Evolutionary conservation across 2,797 vertebrate species (phyloP).

Genomic region (Adelosebastes latens): DNA sequence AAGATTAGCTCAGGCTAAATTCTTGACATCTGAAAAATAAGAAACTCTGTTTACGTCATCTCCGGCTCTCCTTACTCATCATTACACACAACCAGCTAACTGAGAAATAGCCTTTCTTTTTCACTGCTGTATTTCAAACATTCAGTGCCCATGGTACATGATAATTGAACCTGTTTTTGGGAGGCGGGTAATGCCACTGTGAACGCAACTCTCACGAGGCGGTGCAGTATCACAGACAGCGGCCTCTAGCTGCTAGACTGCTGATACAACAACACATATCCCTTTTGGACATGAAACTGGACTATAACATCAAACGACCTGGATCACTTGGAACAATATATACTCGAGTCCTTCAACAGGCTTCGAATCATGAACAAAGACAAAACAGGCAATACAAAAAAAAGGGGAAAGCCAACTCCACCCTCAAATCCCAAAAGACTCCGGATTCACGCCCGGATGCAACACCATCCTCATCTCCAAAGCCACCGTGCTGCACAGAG

Average conservation of each 20-base stretch:
- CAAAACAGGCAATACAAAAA: not conserved
- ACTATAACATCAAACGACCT: not conserved
- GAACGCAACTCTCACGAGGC: not conserved
- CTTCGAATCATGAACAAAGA: not conserved
- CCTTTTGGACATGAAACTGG: not conserved
- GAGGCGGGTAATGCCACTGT: not conserved
- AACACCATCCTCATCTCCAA: not conserved
- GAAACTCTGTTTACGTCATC: constrained; percentile 4
- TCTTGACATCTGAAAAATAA: constrained; percentile 7
- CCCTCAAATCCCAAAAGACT: not conserved
- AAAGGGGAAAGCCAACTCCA: not conserved
- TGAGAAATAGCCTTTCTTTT: not conserved
- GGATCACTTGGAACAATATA: not conserved
- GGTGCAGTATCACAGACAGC: not conserved
- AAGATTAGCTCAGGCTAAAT: not conserved
- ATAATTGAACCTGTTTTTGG: not conserved
- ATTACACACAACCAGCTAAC: not conserved
- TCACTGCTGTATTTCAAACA: not conserved
- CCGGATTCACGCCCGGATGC: accelerated
- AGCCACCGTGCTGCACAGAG: not conserved
- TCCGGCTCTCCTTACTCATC: not conserved
- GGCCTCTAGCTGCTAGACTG: not conserved
- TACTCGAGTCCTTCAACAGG: not conserved
- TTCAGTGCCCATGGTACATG: not conserved
- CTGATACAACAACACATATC: not conserved